Evolutionary conservation across 2,113 vertebrate genomes (phyloP).

Genomic region (Arizona elegans): DNA sequence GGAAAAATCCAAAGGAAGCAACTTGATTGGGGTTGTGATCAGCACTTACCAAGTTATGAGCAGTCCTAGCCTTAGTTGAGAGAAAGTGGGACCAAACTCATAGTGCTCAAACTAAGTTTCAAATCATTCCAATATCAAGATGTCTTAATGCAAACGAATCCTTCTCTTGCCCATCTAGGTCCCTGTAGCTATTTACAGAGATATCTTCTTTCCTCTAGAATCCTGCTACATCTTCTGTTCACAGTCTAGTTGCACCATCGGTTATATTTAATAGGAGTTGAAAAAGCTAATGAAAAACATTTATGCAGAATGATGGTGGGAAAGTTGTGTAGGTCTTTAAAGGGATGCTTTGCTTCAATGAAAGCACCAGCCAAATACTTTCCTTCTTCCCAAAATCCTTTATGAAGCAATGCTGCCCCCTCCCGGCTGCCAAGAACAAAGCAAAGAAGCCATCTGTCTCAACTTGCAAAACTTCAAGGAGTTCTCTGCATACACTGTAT

Average conservation of each 20-base stretch:
- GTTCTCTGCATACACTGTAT: not conserved
- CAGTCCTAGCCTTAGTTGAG: not conserved
- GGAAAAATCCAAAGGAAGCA: not conserved
- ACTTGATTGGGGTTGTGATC: not conserved
- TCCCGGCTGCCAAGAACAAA: not conserved
- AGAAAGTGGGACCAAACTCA: conserved; percentile 22
- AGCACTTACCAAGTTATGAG: not conserved
- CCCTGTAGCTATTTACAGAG: not conserved
- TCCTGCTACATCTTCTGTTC: not conserved
- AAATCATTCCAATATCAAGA: not conserved
- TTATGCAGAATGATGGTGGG: not conserved
- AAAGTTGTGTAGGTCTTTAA: not conserved
- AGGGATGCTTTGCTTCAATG: not conserved
- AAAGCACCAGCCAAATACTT: not conserved
- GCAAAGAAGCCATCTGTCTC: not conserved
- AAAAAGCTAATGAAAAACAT: accelerated
- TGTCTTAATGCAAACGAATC: not conserved
- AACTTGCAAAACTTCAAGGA: not conserved
- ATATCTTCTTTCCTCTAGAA: not conserved
- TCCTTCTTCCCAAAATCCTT: not conserved
- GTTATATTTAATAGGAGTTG: not conserved
- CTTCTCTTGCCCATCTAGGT: not conserved
- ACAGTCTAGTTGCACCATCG: accelerated
- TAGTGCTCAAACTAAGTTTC: not conserved
- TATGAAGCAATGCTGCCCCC: not conserved